Base-by-base conservation (phyloP, 2,113 vertebrate genomes). In the Stigmatopora argus region DNA sequence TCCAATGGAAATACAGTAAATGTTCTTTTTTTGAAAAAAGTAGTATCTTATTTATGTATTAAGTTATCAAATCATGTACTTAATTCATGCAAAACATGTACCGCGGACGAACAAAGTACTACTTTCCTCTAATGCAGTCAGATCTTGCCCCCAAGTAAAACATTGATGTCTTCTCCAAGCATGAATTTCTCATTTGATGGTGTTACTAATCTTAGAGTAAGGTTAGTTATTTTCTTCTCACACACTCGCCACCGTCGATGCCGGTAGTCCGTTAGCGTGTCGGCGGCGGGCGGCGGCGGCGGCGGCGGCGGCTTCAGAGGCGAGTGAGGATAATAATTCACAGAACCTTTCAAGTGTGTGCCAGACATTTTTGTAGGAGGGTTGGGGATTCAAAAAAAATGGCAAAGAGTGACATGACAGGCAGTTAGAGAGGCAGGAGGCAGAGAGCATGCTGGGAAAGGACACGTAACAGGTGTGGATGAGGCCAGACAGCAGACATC, bases 201-300 rank as follows among this genome's bases (percentile, higher is more conserved):
- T 31, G 23, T 56, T 56, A 13, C 21, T 31, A 31, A 31, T 31
- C 12, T 31, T 31, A 23, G 15, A 13, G 14, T 13, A 31, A 31
- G 26, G 26, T 31, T 31, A 31, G 5, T 41, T 41, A 41, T 2
- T 31, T 31, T 19, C 26, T 51, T 61, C 66, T 64, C 52, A 67
- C 31, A 58, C 64, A 70, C 45, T 61, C n/a, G 38, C 26, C 15
- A 0, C 35, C 51, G 73, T 77, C 70, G 78, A 80, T 63, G 57
- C 65, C 74, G 79, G 74, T 76, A 78, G 62, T 70, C 75, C 78
- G 72, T 86, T 83, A 82, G 65, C 68, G 65, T 69, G 53, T 73
- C 23, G 4, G n/a, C n/a, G n/a, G n/a, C n/a, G n/a, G n/a, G n/a
- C n/a, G n/a, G n/a, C n/a, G n/a, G n/a, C n/a, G n/a, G n/a, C n/a